Conservation (phyloP, 1,140 invertebrate species). For the Atta texana region DNA sequence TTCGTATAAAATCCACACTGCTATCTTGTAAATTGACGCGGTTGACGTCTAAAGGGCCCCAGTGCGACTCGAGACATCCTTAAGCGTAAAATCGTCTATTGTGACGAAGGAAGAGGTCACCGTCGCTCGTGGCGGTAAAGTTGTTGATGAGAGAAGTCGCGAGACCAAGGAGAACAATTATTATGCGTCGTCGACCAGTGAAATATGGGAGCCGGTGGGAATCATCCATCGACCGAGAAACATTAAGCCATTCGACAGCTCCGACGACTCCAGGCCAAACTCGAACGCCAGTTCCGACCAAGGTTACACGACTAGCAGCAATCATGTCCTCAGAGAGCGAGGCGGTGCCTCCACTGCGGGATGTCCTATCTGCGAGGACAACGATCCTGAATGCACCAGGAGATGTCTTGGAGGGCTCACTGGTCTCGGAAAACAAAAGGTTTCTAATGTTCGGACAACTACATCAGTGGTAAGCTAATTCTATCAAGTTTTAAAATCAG, state of each 20-base stretch:
- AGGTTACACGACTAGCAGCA: slow-evolving; percentile 84
- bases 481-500: not conserved
- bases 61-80: slow-evolving; percentile 90
- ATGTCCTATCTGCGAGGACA: slow-evolving; percentile 82
- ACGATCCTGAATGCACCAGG: slow-evolving; percentile 77
- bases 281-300: slow-evolving; percentile 85
- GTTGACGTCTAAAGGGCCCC: slow-evolving; percentile 86
- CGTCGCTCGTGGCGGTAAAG: slow-evolving; percentile 89
- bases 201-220: slow-evolving; percentile 90
- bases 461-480: slow-evolving; percentile 83
- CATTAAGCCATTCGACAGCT: slow-evolving; percentile 84
- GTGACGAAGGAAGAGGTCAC: slow-evolving; percentile 92
- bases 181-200: slow-evolving; percentile 90
- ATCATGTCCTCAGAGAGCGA: slow-evolving; percentile 80
- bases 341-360: slow-evolving; percentile 75
- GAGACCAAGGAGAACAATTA: slow-evolving; percentile 92
- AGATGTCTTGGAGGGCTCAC: slow-evolving; percentile 77
- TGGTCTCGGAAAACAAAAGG: slow-evolving; percentile 74
- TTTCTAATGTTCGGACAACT: slow-evolving; percentile 78
- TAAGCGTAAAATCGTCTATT: slow-evolving; percentile 91
- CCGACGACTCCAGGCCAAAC: slow-evolving; percentile 84
- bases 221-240: slow-evolving; percentile 84
- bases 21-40: slow-evolving; percentile 65
- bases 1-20: slow-evolving; percentile 60
- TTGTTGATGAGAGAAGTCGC: slow-evolving; percentile 90